Evolutionary conservation across 1,140 invertebrate genomes (phyloP), one percentile per base, ranked within the genome.

Genomic region (Apocrypta bakeri): DNA sequence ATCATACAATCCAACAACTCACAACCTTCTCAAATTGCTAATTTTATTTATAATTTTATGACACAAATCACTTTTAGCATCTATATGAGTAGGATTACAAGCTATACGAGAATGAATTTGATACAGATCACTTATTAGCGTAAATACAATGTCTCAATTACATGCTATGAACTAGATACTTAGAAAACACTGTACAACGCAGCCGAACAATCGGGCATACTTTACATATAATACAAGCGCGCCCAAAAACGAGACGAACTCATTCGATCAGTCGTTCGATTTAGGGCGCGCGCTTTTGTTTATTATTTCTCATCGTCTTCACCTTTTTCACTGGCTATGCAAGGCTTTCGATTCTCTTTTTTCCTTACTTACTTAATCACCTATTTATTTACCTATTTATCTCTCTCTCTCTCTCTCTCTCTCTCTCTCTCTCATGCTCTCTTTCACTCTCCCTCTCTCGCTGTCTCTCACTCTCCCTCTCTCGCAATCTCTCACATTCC

Each of bases 171-270:
- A 91, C 91, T 92, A 92, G 89, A 92, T 92, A 92, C 90, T 92
- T 92, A 92, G 87, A 92, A 92, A 92, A 92, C 91, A 92, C 91
- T 92, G 91, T 92, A 92, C 91, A 92, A 90, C 89, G 90, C 90
- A 91, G 90, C 87, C 88, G 89, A 92, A 91, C 89, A 90, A 88
- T 72, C 89, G 89, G 87, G 86, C 87, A 90, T 92, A 91, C 91
- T 92, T 92, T 92, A 92, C 91, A 92, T 92, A 92, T 92, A 87
- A 89, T 92, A 92, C 91, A 92, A 90, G 87, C 88, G 87, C 86
- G 87, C 86, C 85, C 88, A 86, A 84, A 88, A 87, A 88, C 87
- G 84, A 90, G 85, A 88, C 87, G 83, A 87, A 84, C 84, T 84
- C 72, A 82, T 82, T 82, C 84, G 83, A 83, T 79, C 63, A 74